phyloP scores from a whole-genome alignment of 2,888 invertebrate genomes.

The Cantharis rufa region DNA sequence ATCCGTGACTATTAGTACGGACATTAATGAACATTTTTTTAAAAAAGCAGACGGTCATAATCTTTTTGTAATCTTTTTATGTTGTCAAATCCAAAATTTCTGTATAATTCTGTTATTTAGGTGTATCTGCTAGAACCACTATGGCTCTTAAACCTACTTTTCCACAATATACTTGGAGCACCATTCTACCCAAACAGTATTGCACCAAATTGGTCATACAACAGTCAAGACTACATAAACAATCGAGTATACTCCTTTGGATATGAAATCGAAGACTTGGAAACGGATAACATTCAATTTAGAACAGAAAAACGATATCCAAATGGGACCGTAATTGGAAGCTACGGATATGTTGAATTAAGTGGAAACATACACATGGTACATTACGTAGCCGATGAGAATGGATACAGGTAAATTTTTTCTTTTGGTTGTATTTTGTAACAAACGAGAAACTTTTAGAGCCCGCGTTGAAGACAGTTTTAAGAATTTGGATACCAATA shows the following conservation, averaged over 20 bases:
- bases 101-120: no score
- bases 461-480: conserved; percentile 33
- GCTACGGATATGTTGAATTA: conserved; percentile 71
- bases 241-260: conserved; percentile 74
- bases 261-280: conserved; percentile 69
- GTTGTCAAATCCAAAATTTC: no score
- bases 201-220: conserved; percentile 12
- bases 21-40: no score
- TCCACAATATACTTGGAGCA: not conserved
- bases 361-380: conserved; percentile 65
- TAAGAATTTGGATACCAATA: conserved; percentile 1
- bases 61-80: no score
- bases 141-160: not conserved
- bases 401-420: conserved; percentile 65
- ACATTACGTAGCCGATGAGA: conserved; percentile 67
- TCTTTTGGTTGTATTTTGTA: not conserved
- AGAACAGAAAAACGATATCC: conserved; percentile 69
- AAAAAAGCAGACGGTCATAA: no score
- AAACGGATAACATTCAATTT: conserved; percentile 70
- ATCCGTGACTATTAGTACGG: no score
- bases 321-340: conserved; percentile 74
- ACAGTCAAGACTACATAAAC: conserved; percentile 47
- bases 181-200: not conserved
- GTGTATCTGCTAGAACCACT: not conserved
- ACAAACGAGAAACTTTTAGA: conserved; percentile 24